Percentiles rank a stretch among this genome's conserved stretches.
phyloP scores from a whole-genome alignment of 2,888 invertebrate species.

The Helleia helle region DNA sequence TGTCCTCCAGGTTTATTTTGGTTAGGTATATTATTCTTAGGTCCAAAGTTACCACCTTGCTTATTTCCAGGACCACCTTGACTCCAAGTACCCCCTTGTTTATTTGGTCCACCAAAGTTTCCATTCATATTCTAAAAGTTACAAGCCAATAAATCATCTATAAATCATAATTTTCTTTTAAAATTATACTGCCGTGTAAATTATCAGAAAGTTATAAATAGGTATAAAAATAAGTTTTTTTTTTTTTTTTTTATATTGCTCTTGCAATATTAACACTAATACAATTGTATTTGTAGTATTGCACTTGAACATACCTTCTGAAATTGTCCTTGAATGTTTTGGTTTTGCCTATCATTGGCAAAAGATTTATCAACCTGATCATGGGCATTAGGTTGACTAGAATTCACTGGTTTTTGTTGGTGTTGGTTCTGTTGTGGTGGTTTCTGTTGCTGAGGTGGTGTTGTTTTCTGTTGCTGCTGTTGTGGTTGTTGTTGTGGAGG shows the following conservation, averaged over 20 bases:
- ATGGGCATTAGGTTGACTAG: constrained; percentile 26
- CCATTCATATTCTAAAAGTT: constrained; percentile 46
- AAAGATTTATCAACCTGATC: constrained; percentile 46
- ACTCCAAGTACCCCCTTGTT: constrained; percentile 37
- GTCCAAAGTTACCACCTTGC: constrained; percentile 30
- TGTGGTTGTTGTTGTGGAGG: constrained; percentile 21
- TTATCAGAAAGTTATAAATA: too few species aligned
- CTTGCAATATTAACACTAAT: too few species aligned
- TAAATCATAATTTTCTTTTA: neutral
- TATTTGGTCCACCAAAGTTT: constrained; percentile 47
- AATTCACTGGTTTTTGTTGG: constrained; percentile 14
- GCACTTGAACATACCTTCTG: constrained; percentile 35
- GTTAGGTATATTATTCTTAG: constrained; percentile 16
- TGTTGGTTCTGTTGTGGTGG: constrained; percentile 17
- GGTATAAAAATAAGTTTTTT: too few species aligned
- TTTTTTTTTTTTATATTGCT: too few species aligned
- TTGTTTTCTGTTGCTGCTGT: constrained; percentile 22
- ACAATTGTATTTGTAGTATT: too few species aligned
- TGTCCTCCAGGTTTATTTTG: constrained; percentile 24
- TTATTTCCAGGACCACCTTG: constrained; percentile 39
- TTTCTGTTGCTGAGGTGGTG: constrained; percentile 21
- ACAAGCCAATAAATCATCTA: neutral
- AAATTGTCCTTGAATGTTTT: constrained; percentile 33
- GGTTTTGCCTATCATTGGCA: constrained; percentile 34
- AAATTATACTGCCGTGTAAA: too few species aligned